phyloP scores from a whole-genome alignment of 2,113 vertebrate genomes.

The Neolamprologus modestus region DNA sequence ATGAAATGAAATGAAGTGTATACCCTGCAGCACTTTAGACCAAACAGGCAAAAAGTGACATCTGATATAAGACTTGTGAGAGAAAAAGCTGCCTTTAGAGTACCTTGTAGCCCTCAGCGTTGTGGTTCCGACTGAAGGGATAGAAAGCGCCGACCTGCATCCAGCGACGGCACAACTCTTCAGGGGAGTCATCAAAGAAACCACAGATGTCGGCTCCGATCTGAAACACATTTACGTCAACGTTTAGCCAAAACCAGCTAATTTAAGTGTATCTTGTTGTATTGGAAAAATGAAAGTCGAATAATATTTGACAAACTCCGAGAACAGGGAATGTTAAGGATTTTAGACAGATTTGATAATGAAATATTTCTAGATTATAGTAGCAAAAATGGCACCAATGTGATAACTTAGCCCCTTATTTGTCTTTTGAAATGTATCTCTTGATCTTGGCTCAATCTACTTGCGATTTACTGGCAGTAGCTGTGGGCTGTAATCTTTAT shows the following conservation, averaged over 20 bases:
- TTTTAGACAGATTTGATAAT: background rate
- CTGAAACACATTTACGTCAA: constrained; percentile 57
- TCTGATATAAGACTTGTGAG: constrained; percentile 10
- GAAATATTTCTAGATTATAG: background rate
- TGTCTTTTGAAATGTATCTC: background rate
- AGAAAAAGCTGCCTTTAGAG: constrained; percentile 2
- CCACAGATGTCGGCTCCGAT: constrained; percentile 94
- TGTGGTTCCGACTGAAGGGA: constrained; percentile 93
- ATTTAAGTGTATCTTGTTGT: background rate
- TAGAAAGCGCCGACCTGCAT: constrained; percentile 98
- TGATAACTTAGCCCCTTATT: background rate
- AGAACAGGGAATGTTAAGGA: background rate
- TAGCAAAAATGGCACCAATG: background rate
- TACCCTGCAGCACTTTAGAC: constrained; percentile 7
- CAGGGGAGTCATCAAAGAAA: constrained; percentile 72
- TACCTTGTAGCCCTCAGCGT: constrained; percentile 72
- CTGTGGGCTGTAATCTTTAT: constrained; percentile 25
- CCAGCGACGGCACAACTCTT: constrained; percentile 91
- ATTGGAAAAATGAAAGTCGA: background rate
- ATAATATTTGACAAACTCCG: background rate
- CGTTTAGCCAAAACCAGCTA: background rate
- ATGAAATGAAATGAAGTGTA: constrained; percentile 16
- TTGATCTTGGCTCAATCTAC: background rate
- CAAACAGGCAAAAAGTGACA: background rate
- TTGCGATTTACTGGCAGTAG: constrained; percentile 6